Conservation (phyloP, 2,888 invertebrate genomes). For the Drosophila mimetica region DNA sequence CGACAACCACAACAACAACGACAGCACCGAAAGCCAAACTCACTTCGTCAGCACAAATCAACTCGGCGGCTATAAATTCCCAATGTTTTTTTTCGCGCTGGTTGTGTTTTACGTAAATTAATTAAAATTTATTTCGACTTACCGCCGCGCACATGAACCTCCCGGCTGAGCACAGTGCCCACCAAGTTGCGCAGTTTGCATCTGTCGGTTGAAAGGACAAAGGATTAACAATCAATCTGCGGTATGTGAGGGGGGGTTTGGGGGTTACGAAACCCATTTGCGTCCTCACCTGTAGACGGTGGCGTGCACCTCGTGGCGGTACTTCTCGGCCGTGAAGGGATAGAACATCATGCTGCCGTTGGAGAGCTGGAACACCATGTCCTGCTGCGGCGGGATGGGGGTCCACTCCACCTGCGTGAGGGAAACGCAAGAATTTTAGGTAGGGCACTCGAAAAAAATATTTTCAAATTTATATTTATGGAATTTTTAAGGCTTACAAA, state of each 20-base stretch:
- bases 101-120: conserved; percentile 40
- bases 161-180: conserved; percentile 92
- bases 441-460: neutral
- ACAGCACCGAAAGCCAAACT: conserved; percentile 41
- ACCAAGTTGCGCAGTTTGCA: conserved; percentile 89
- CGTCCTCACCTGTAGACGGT: conserved; percentile 89
- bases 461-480: too few species aligned
- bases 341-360: conserved; percentile 95
- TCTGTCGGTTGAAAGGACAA: conserved; percentile 64
- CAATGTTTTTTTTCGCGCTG: conserved; percentile 6
- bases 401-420: conserved; percentile 90
- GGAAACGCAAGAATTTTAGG: neutral
- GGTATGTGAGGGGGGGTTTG: too few species aligned
- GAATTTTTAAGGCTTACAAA: too few species aligned
- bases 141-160: conserved; percentile 96
- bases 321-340: conserved; percentile 92
- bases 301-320: conserved; percentile 93
- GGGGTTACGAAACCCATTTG: neutral
- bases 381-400: conserved; percentile 88
- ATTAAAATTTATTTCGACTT: conserved; percentile 82
- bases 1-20: conserved; percentile 41
- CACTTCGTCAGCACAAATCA: conserved; percentile 68
- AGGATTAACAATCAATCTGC: conserved; percentile 27
- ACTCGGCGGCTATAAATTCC: conserved; percentile 59
- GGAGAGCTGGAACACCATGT: conserved; percentile 90